Base-by-base conservation (phyloP, 2,797 vertebrate species). In the Caiman crocodilus region DNA sequence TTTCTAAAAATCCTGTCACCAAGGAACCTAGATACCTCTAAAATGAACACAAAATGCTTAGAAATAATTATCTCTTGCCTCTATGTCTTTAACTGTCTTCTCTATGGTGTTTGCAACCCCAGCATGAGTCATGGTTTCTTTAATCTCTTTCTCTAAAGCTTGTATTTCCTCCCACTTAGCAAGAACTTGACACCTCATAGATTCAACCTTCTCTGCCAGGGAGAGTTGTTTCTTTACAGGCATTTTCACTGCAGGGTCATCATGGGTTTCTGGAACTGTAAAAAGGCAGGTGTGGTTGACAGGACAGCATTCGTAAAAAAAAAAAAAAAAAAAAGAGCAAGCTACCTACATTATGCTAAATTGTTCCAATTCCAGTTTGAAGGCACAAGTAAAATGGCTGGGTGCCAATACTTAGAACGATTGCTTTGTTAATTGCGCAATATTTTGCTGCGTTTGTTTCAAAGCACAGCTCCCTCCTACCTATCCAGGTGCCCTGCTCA, bases 101-200 rank as follows among this genome's bases (percentile, higher is more conserved):
- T 98, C 94, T 0, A 76, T 85, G 25, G 96, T 94, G 6, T 87
- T 77, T 35, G 85, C 88, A 5, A 26, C 91, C 77, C 89, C 76
- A 4, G 81, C 67, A 76, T 96, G 97, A 89, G 98, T 87, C 90
- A 97, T 88, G 17, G 80, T 96, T 73, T 97, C 90, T 92, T 97
- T 97, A 56, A 98, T 97, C 90, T 98, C 94, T 69, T 94, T 95
- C 89, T 98, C 96, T 57, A 98, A 88, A 32, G 56, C 91, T 83
- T 96, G 97, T 50, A 98, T 97, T 91, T 98, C 97, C 77, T 96
- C 96, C 95, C 96, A 97, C 84, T 96, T 91, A 25, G 85, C 71
- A 63, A 98, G 96, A 93, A 98, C 94, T 93, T 98, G 96, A 76
- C 94, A 97, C 58, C 97, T 97, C 95, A 96, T 97, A 85, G 94